phyloP scores from a whole-genome alignment of 2,888 invertebrate species.

The Sinelater perroti region DNA sequence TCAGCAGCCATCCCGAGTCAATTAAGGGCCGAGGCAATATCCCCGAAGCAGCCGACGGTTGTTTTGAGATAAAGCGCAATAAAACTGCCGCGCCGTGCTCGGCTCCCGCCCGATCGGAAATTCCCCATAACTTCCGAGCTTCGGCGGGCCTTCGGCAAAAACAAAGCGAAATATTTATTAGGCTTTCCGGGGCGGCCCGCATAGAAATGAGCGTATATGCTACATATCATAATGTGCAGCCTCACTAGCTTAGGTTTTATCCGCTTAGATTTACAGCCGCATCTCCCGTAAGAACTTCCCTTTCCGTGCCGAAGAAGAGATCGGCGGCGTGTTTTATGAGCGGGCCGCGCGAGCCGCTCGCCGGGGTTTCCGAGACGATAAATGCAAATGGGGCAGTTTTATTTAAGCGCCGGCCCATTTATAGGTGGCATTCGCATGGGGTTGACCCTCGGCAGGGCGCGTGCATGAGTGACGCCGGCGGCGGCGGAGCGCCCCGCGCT shows the following conservation, averaged over 20 bases:
- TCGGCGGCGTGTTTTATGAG: slow-evolving; percentile 34
- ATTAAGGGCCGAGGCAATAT: slow-evolving; percentile 9
- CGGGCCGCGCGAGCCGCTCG: slow-evolving; percentile 31
- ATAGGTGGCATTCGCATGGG: slow-evolving; percentile 32
- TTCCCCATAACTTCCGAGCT: not conserved
- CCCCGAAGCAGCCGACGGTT: slow-evolving; percentile 1
- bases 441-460: slow-evolving; percentile 25
- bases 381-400: slow-evolving; percentile 34
- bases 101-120: not conserved
- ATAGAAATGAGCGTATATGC: slow-evolving; percentile 30
- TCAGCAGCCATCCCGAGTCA: slow-evolving; percentile 8
- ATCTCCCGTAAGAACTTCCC: slow-evolving; percentile 32
- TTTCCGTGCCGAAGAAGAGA: slow-evolving; percentile 31
- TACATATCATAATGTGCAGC: slow-evolving; percentile 35
- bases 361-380: slow-evolving; percentile 31
- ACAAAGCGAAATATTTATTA: slow-evolving; percentile 25
- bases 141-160: slow-evolving; percentile 7
- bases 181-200: slow-evolving; percentile 23
- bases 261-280: slow-evolving; percentile 35
- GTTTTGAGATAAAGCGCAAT: slow-evolving; percentile 10
- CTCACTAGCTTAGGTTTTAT: slow-evolving; percentile 35
- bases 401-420: slow-evolving; percentile 33
- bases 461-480: slow-evolving; percentile 20
- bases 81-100: slow-evolving; percentile 5
- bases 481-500: slow-evolving; percentile 24